phyloP scores from a whole-genome alignment of 2,113 vertebrate species.

The Cyanoderma ruficeps region DNA sequence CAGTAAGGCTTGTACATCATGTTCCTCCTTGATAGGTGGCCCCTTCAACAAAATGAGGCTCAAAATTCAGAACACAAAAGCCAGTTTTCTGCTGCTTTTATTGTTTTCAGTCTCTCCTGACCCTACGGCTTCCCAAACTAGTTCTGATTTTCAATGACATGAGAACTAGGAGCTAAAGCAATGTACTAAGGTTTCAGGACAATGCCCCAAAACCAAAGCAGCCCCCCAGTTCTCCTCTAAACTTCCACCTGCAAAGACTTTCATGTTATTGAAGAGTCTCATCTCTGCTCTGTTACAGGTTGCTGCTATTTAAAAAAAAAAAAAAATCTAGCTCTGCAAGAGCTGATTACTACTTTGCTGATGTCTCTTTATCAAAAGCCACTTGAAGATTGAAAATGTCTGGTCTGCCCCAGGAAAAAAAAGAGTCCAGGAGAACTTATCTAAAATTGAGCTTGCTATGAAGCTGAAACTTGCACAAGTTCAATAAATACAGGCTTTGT shows the following conservation, averaged over 20 bases:
- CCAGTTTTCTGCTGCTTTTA: neutral
- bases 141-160: neutral
- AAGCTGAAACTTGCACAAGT: neutral
- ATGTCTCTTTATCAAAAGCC: neutral
- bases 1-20: neutral
- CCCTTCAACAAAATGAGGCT: neutral
- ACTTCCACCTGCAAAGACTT: neutral
- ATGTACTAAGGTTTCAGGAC: neutral
- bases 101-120: neutral
- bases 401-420: neutral
- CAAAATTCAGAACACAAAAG: neutral
- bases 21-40: neutral
- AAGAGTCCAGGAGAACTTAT: neutral
- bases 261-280: neutral
- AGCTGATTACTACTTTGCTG: neutral
- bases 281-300: neutral
- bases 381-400: neutral
- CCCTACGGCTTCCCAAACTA: neutral
- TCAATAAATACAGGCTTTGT: neutral
- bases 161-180: neutral
- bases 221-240: neutral
- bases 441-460: neutral
- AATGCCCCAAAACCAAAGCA: neutral
- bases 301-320: neutral
- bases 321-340: neutral